Conservation (phyloP, 2,888 invertebrate genomes). For the Drosophila meridionalis region DNA sequence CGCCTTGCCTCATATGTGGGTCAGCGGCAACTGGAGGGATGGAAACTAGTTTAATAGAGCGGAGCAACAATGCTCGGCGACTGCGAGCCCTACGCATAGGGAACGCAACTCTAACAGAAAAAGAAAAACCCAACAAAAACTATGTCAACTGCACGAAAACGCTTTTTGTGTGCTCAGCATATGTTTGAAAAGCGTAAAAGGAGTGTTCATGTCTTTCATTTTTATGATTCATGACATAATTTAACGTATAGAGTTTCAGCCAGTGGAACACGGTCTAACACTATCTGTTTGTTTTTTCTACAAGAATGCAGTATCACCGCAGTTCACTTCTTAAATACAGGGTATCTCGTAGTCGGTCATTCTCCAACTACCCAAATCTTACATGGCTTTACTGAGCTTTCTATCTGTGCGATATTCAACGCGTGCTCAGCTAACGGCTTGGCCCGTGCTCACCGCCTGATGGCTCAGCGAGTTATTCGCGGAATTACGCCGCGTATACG, state of each 20-base stretch:
- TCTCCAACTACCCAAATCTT: not conserved
- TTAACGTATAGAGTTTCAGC: too few species aligned
- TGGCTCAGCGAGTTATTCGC: slow-evolving; percentile 19
- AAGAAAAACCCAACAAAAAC: slow-evolving; percentile 6
- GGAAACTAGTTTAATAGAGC: slow-evolving; percentile 51
- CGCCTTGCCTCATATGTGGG: slow-evolving; percentile 46
- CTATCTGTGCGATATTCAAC: slow-evolving; percentile 29
- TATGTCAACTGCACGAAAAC: slow-evolving; percentile 40
- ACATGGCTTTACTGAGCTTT: not conserved
- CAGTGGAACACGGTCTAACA: too few species aligned
- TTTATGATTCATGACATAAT: too few species aligned
- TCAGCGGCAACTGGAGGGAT: slow-evolving; percentile 23
- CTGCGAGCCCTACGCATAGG: slow-evolving; percentile 14
- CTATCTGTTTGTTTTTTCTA: too few species aligned
- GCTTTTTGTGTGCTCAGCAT: not conserved
- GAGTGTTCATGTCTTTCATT: not conserved
- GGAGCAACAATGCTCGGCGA: slow-evolving; percentile 43
- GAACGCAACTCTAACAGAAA: slow-evolving; percentile 12
- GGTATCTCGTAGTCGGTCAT: not conserved
- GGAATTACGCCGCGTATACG: slow-evolving; percentile 55
- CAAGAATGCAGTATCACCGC: too few species aligned
- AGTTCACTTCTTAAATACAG: not conserved
- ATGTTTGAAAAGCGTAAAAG: not conserved
- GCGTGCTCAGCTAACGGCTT: slow-evolving; percentile 22
- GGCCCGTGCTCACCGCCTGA: slow-evolving; percentile 27